Evolutionary conservation across 92 coral and sea anemone species (phyloP).

Genomic region (Parazoanthus swiftii): DNA sequence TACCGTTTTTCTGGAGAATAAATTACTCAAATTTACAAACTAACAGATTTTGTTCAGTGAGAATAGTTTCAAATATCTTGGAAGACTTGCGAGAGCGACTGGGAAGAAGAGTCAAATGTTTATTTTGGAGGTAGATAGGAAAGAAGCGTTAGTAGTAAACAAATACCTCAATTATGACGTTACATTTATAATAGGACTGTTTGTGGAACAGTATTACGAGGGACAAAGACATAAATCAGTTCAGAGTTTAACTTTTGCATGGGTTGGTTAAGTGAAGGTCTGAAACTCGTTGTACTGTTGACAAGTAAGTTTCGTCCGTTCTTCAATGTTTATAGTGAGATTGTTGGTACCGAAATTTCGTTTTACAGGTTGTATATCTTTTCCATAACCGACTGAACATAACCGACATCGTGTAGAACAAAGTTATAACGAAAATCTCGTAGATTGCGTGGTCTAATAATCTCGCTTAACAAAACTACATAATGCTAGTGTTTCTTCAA

Average conservation of each 20-base stretch:
- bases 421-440: background rate
- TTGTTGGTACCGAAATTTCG: conserved; percentile 14
- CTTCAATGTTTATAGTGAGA: background rate
- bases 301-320: conserved; percentile 15
- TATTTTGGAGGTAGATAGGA: background rate
- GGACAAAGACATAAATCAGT: too few relatives aligned
- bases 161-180: conserved; percentile 35
- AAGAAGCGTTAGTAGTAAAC: background rate
- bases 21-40: too few relatives aligned
- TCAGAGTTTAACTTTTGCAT: background rate
- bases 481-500: too few relatives aligned
- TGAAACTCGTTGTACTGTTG: background rate
- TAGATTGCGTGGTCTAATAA: background rate
- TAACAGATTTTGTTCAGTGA: too few relatives aligned
- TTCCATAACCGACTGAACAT: background rate
- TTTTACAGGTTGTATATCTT: conserved; percentile 14
- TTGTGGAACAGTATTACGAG: too few relatives aligned
- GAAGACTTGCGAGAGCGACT: background rate
- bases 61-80: too few relatives aligned
- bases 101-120: background rate
- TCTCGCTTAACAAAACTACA: background rate
- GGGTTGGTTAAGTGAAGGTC: conserved; percentile 5
- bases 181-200: background rate
- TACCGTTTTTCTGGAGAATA: too few relatives aligned
- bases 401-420: background rate